Conservation (phyloP, 1,140 invertebrate genomes). For the Drosophila seguyi region DNA sequence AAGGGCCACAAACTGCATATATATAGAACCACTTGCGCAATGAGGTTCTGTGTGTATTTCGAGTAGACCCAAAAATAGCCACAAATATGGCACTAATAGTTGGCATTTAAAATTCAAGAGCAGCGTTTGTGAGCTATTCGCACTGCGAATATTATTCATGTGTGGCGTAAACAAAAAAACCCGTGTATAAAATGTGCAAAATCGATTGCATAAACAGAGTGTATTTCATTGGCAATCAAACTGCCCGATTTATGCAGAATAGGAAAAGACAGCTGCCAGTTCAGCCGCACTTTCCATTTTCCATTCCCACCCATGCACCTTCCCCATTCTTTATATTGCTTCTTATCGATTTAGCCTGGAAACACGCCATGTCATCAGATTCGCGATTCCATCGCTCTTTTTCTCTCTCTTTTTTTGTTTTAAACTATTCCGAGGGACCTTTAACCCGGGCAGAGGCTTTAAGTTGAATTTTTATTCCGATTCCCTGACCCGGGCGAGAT, state of each 20-base stretch:
- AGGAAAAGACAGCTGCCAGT: slow-evolving; percentile 31
- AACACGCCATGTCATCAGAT: slow-evolving; percentile 59
- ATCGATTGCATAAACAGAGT: slow-evolving; percentile 71
- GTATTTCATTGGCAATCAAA: slow-evolving; percentile 68
- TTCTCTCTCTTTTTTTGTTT: slow-evolving; percentile 6
- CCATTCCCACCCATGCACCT: slow-evolving; percentile 8
- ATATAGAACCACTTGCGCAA: slow-evolving; percentile 25
- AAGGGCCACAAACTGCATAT: slow-evolving; percentile 3
- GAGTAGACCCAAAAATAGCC: slow-evolving; percentile 35
- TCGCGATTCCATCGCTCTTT: slow-evolving; percentile 10
- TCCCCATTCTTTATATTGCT: slow-evolving; percentile 12
- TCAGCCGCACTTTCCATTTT: neutral
- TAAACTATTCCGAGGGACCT: slow-evolving; percentile 30
- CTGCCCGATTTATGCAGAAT: slow-evolving; percentile 71
- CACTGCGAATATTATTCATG: slow-evolving; percentile 21
- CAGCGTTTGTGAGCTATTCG: slow-evolving; percentile 2
- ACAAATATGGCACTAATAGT: slow-evolving; percentile 37
- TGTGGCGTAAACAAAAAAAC: slow-evolving; percentile 31
- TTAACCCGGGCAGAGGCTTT: slow-evolving; percentile 49
- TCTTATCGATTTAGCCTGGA: slow-evolving; percentile 62
- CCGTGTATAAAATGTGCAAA: slow-evolving; percentile 61
- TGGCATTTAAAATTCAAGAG: slow-evolving; percentile 25
- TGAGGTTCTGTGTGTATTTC: neutral
- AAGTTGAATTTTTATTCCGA: slow-evolving; percentile 33
- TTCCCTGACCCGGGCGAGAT: slow-evolving; percentile 6